Evolutionary conservation across 2,113 vertebrate genomes (phyloP).

Genomic region (Archocentrus centrarchus): DNA sequence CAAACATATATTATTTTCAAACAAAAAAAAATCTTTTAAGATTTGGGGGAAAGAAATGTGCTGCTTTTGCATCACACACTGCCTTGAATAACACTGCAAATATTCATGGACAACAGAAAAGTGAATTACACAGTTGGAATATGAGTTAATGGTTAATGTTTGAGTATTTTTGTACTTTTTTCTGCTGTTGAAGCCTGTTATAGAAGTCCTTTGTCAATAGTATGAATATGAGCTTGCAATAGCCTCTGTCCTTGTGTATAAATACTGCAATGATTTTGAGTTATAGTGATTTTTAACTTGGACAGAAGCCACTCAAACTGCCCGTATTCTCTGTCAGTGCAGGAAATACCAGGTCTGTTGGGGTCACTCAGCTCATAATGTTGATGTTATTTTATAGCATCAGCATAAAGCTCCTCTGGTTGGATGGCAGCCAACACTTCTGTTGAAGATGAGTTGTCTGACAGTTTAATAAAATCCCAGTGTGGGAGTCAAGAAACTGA

Average conservation of each 20-base stretch:
- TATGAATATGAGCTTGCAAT: not conserved
- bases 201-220: not conserved
- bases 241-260: not conserved
- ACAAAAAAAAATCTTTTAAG: not conserved
- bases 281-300: not conserved
- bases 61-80: not conserved
- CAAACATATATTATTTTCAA: not conserved
- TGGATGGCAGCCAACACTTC: conserved; percentile 3
- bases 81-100: not conserved
- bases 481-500: not conserved
- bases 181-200: not conserved
- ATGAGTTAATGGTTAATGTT: not conserved
- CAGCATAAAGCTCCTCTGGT: not conserved
- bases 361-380: not conserved
- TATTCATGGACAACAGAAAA: not conserved
- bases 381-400: not conserved
- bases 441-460: not conserved
- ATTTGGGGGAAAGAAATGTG: not conserved
- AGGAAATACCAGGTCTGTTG: not conserved
- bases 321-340: not conserved
- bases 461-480: not conserved
- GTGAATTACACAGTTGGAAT: not conserved
- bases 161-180: not conserved
- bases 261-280: not conserved
- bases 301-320: not conserved